Base-by-base conservation (phyloP, 2,888 invertebrate species). In the Diaphora mendica region DNA sequence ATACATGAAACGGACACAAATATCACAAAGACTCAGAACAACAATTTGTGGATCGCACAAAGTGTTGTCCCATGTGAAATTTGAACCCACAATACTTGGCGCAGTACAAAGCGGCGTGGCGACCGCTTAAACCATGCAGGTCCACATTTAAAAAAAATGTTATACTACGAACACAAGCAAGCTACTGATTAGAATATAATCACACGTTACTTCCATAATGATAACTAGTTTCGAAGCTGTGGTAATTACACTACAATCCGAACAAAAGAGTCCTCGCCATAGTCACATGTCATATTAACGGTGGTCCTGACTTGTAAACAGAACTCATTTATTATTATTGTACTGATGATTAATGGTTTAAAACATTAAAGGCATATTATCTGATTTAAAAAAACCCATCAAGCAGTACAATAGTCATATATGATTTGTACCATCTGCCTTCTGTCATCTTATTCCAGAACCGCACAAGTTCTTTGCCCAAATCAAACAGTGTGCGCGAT, bases 161-260 rank as follows among this genome's bases (percentile, higher is more conserved):
- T n/a, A 42, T 42, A 3, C 44, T 44, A n/a, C 23, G 51, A 13
- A 42, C 23, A 48, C 48, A 48, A 48, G 20, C 48, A 48, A 48
- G 20, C 48, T 48, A 48, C 48, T 55, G 35, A 68, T 59, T 68
- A 55, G 39, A 17, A 55, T 59, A 68, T 68, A 68, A 68, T 59
- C 55, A 55, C 26, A 26, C 26, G 39, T 55, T 30, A 15, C 1
- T 4, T 26, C 15, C 26, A 3, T 35, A 39, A 35, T 68, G 55
- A 51, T 68, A 59, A 39, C 35, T 15, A 26, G 0, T 55, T 55
- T 68, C 39, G 59, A 68, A 55, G 26, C 55, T n/a, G n/a, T 11
- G 35, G 55, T 68, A 55, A 51, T 68, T 55, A 68, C 55, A 23
- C 55, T 3, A 17, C 55, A 44, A 30, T 59, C 30, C n/a, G n/a